phyloP scores from a whole-genome alignment of 1,140 invertebrate species.

The Chionoecetes opilio region DNA sequence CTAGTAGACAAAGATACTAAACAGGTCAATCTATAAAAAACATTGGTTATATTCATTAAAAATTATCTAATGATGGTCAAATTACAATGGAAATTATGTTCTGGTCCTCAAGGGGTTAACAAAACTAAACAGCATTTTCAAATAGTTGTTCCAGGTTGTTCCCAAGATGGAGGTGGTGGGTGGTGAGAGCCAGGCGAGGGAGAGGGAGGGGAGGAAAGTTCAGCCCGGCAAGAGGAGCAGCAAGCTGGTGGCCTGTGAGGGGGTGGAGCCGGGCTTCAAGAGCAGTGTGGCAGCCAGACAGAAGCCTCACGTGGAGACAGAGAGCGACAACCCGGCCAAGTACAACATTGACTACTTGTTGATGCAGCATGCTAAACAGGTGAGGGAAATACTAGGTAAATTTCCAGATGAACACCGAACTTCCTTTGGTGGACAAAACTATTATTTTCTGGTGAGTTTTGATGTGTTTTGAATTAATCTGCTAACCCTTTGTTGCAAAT shows the following conservation, averaged over 20 bases:
- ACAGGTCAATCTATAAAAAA: no score
- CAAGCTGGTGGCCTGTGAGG: background rate
- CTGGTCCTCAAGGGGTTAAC: no score
- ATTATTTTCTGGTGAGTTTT: no score
- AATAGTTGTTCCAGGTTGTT: constrained; percentile 71
- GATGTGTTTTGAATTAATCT: no score
- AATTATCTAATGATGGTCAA: no score
- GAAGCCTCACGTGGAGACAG: constrained; percentile 42
- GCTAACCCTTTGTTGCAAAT: no score
- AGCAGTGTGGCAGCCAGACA: constrained; percentile 30
- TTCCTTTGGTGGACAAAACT: no score
- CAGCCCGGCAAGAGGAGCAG: background rate
- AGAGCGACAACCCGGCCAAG: constrained; percentile 58
- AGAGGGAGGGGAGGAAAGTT: background rate
- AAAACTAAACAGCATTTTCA: background rate
- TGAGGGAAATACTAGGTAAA: constrained; percentile 39
- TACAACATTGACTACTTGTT: constrained; percentile 63
- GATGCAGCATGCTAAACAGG: constrained; percentile 50
- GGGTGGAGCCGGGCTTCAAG: background rate
- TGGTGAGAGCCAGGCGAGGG: constrained; percentile 31
- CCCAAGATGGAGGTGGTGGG: constrained; percentile 71
- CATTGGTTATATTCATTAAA: no score
- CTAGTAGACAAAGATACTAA: no score
- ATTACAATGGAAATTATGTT: no score
- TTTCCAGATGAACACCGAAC: no score